Evolutionary conservation across 2,888 invertebrate genomes (phyloP).

Genomic region (Caenorhabditis sp.): DNA sequence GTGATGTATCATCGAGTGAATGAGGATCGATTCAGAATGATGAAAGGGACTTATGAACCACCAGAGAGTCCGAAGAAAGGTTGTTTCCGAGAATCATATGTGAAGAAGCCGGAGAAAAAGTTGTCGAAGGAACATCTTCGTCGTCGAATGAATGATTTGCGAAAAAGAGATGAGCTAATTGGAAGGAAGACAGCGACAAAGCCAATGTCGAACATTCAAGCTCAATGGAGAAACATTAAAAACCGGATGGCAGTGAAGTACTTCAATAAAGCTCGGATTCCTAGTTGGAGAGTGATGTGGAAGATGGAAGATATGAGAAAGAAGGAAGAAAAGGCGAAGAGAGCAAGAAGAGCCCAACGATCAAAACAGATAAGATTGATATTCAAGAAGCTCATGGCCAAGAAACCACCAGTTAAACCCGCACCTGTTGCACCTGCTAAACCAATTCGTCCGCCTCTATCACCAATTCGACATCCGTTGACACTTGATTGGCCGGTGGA

Average conservation of each 20-base stretch:
- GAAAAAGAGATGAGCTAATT: neutral
- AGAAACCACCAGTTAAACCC: neutral
- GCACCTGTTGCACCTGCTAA: neutral
- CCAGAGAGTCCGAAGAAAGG: neutral
- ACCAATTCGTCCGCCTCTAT: constrained; percentile 5
- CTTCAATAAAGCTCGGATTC: neutral
- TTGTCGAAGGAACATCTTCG: neutral
- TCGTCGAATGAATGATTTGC: neutral
- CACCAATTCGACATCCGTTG: neutral
- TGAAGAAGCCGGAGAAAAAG: neutral
- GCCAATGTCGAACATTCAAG: neutral
- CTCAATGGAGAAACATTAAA: neutral
- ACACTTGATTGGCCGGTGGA: constrained; percentile 10
- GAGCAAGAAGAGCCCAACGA: neutral
- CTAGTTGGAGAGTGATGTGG: too few relatives aligned
- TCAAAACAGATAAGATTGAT: neutral
- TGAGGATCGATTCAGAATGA: neutral
- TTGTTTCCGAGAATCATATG: neutral
- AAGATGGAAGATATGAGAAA: neutral
- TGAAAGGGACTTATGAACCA: neutral
- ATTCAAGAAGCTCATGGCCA: too few relatives aligned
- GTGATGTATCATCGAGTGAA: neutral
- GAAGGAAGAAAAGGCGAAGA: neutral
- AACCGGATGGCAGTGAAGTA: neutral
- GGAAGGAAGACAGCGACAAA: neutral